These are phyloP conservation scores for Saxicola maurus DNA, from an alignment of 2,797 vertebrate genomes.

Conservation along the genomic window DNA sequence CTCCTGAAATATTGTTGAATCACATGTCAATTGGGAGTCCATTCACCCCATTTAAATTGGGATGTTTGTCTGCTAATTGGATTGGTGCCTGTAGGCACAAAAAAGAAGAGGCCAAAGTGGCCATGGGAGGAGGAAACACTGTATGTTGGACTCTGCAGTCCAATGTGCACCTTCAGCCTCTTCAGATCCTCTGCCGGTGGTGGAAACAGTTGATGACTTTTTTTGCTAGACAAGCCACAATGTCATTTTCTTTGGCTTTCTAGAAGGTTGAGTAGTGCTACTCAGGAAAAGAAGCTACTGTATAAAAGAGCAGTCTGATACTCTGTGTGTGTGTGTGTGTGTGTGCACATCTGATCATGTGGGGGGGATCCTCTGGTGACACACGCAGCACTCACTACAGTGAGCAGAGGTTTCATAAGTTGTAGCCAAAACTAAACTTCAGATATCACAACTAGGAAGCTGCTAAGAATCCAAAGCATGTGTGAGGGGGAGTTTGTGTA, in stretches of 20 bases:
- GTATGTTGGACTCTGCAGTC: neutral
- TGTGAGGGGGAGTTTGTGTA: slow-evolving; percentile 46
- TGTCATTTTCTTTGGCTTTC: neutral
- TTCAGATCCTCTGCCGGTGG: neutral
- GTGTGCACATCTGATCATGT: neutral
- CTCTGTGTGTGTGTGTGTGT: neutral
- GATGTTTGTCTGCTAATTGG: neutral
- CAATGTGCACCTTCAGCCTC: neutral
- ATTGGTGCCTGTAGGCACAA: neutral
- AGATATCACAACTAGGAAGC: neutral
- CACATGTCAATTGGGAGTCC: neutral
- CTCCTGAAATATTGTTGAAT: neutral
- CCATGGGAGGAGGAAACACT: neutral
- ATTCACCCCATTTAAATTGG: neutral
- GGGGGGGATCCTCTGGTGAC: neutral
- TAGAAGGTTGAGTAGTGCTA: neutral
- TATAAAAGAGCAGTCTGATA: neutral
- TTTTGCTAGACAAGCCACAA: neutral
- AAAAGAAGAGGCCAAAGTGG: neutral
- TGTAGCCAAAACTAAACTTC: neutral
- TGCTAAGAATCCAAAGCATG: slow-evolving; percentile 7
- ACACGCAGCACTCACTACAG: neutral
- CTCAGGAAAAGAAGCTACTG: neutral
- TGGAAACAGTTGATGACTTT: neutral
- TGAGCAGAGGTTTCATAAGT: neutral